Evolutionary conservation across 1,140 invertebrate genomes (phyloP), one percentile per base, ranked within the genome.

Genomic region (Microplitis mediator): DNA sequence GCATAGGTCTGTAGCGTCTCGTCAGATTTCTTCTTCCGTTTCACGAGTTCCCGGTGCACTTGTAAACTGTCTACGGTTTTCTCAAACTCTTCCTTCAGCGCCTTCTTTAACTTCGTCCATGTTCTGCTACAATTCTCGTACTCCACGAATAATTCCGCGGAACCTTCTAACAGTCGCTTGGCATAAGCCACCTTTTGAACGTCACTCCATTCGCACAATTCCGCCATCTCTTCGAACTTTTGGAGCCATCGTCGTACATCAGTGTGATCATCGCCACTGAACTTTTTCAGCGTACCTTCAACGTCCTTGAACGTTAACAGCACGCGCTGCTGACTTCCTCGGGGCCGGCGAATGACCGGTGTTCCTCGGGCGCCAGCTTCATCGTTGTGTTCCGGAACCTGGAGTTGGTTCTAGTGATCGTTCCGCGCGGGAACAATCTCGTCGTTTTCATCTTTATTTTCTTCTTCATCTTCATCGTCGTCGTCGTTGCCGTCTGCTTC

Each of bases 161-260:
- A 79, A 4, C 77, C 76, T n/a, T 34, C 45, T 11, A 81, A 66
- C 0, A 80, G 52, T 4, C 72, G 61, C 54, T 78, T 80, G 0
- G 75, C 74, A 50, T 80, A 80, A 3, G 75, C 70, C 23, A 80
- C 54, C 39, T 69, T 76, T 8, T 81, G 76, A 0, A 73, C 31
- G 4, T 79, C 75, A 0, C 66, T 68, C 79, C 75, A 80, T 4
- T 74, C n/a, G n/a, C 75, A 79, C 8, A 77, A 3, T n/a, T 69
- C 69, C 0, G 75, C 73, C n/a, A 69, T 74, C 23, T 77, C 71
- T 31, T 80, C 80, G 36, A 81, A 81, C 8, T 76, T 58, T 52
- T 52, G 31, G 0, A 79, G 13, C 80, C 78, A 81, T 8, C 61
- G 58, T n/a, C 16, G 36, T 9, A 78, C 35, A 70, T 73, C 72